Evolutionary conservation across 2,113 vertebrate species (phyloP).

Genomic region (Bubo scandiacus): DNA sequence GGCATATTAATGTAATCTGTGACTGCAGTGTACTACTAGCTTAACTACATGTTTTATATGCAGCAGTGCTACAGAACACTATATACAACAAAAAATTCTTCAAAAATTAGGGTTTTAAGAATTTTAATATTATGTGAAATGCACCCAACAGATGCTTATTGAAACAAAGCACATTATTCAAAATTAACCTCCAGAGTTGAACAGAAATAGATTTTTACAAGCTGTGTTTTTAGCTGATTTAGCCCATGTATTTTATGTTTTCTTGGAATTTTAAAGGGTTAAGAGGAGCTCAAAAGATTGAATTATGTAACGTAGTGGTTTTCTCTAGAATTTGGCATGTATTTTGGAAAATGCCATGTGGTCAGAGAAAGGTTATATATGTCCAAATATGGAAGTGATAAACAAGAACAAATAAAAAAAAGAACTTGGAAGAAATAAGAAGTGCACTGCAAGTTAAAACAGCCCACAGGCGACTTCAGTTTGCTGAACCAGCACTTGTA

Average conservation of each 20-base stretch:
- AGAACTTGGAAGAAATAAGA: neutral
- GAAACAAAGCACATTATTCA: neutral
- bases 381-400: neutral
- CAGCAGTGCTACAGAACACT: neutral
- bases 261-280: slow-evolving; percentile 33
- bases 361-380: neutral
- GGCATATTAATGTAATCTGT: neutral
- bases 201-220: neutral
- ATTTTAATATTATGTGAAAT: neutral
- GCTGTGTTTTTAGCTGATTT: neutral
- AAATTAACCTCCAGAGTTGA: neutral
- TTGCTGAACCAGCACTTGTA: neutral
- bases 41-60: neutral
- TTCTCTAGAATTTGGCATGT: slow-evolving; percentile 10
- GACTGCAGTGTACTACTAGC: neutral
- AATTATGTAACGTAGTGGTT: slow-evolving; percentile 6
- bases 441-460: neutral
- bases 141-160: neutral
- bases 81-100: neutral
- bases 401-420: neutral
- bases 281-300: slow-evolving; percentile 32
- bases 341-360: slow-evolving; percentile 39
- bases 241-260: neutral
- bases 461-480: neutral
- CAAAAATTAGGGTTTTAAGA: neutral